These are phyloP conservation scores for Hypomecis atomaria DNA, from an alignment of 2,888 invertebrate species.

Conservation along the genomic window DNA sequence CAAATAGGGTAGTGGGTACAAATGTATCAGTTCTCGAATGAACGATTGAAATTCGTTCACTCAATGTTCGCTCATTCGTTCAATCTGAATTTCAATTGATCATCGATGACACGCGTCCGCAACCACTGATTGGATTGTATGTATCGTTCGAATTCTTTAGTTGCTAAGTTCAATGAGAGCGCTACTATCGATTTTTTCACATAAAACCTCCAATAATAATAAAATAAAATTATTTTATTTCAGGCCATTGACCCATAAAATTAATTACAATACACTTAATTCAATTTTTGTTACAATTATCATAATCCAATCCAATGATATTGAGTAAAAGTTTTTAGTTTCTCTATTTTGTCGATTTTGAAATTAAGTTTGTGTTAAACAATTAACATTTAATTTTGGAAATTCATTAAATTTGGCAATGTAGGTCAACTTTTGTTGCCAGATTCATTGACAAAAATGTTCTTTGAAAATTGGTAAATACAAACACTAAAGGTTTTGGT, in stretches of 20 bases:
- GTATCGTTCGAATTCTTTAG: constrained; percentile 1
- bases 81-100: constrained; percentile 25
- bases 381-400: constrained; percentile 24
- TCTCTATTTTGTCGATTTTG: neutral
- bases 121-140: constrained; percentile 25
- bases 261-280: too few species aligned
- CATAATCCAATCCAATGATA: too few species aligned
- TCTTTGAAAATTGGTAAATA: neutral
- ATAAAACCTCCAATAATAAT: neutral
- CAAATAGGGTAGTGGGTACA: too few species aligned
- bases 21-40: constrained; percentile 1
- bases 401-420: constrained; percentile 4
- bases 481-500: too few species aligned
- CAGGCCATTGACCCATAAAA: too few species aligned
- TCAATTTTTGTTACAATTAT: too few species aligned
- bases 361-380: neutral
- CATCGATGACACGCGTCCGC: constrained; percentile 25
- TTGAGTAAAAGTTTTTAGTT: neutral
- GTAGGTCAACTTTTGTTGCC: neutral
- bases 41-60: constrained; percentile 17
- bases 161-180: neutral
- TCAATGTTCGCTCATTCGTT: constrained; percentile 21
- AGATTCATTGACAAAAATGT: neutral
- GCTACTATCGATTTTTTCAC: neutral
- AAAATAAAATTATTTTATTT: too few species aligned